Conservation (phyloP, 2,797 vertebrate genomes). For the Phoebastria nigripes region DNA sequence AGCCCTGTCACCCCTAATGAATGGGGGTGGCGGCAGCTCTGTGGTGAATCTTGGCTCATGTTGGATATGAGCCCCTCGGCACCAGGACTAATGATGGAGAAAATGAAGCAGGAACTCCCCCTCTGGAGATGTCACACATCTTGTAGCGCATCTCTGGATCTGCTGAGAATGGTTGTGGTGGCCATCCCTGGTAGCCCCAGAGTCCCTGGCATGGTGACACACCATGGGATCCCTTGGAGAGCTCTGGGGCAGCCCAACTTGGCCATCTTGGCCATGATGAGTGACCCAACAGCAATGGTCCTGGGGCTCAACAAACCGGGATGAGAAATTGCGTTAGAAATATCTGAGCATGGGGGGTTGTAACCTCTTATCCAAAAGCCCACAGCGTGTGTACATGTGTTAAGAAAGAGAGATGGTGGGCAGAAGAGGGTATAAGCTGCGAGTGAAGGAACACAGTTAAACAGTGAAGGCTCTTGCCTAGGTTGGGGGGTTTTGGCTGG, state of each 20-base stretch:
- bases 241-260: background rate
- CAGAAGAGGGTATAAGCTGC: background rate
- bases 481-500: background rate
- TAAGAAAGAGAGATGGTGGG: background rate
- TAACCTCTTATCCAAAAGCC: background rate
- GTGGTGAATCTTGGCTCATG: background rate
- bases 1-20: background rate
- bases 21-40: background rate
- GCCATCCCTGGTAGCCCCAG: background rate
- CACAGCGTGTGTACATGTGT: accelerated
- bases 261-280: background rate
- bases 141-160: background rate
- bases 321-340: background rate
- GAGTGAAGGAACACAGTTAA: background rate
- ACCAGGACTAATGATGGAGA: background rate
- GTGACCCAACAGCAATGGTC: background rate
- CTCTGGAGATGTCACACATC: background rate
- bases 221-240: background rate
- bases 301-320: background rate
- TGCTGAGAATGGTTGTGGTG: background rate
- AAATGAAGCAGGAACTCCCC: background rate
- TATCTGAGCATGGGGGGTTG: accelerated
- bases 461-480: background rate
- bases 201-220: background rate
- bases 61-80: background rate